A percentile compares a stretch with the other conserved stretches of the same genome.
These are phyloP conservation scores for Spisula solida DNA, from an alignment of 2,888 invertebrate species.

Conservation along the genomic window DNA sequence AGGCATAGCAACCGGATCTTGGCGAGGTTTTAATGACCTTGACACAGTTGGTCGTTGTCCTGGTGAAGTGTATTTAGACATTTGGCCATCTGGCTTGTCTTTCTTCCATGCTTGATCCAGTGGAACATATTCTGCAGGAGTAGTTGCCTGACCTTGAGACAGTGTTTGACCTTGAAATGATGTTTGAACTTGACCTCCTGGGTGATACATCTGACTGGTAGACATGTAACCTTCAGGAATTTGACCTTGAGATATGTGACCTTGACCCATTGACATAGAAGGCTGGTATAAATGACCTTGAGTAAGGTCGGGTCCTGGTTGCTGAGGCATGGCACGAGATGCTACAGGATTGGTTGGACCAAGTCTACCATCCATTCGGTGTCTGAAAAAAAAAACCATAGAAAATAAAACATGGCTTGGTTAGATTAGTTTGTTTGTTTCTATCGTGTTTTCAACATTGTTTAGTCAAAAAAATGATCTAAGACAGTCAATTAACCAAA, in stretches of 20 bases:
- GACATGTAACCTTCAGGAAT: slow-evolving; percentile 32
- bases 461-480: too few relatives aligned
- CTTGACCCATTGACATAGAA: not conserved
- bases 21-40: slow-evolving; percentile 57
- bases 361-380: slow-evolving; percentile 49
- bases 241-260: slow-evolving; percentile 41
- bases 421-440: too few relatives aligned
- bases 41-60: slow-evolving; percentile 37
- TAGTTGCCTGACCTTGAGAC: slow-evolving; percentile 36
- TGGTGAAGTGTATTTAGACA: not conserved
- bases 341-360: slow-evolving; percentile 34
- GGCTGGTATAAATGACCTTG: slow-evolving; percentile 54
- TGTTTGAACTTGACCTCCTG: slow-evolving; percentile 28
- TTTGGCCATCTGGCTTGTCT: slow-evolving; percentile 41
- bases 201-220: not conserved
- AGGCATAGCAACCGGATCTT: not conserved
- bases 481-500: too few relatives aligned
- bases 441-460: too few relatives aligned
- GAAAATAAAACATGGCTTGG: not conserved
- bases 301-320: slow-evolving; percentile 55
- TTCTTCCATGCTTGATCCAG: slow-evolving; percentile 69
- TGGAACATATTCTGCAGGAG: slow-evolving; percentile 61
- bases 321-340: slow-evolving; percentile 18
- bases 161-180: slow-evolving; percentile 38
- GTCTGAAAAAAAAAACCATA: slow-evolving; percentile 15